Percentiles rank a stretch among this genome's conserved stretches.
Evolutionary conservation across 92 coral and sea anemone genomes (phyloP).

Genomic region (Meandrina meandrites): DNA sequence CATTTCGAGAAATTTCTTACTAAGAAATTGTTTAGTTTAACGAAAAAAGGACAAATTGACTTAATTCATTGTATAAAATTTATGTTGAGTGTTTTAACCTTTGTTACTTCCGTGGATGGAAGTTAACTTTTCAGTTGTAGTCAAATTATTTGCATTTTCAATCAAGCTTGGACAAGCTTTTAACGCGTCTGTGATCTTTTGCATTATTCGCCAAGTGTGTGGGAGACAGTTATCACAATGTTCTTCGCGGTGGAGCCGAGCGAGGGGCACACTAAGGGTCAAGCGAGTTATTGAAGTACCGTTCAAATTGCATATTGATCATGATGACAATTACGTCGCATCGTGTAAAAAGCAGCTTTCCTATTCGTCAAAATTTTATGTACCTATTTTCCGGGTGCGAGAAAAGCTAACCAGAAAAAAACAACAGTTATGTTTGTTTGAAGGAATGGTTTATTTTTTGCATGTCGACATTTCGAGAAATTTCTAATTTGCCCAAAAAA

Average conservation of each 20-base stretch:
- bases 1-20: too few species aligned
- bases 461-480: too few species aligned
- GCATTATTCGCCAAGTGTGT: background rate
- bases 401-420: too few species aligned
- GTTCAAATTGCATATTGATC: too few species aligned
- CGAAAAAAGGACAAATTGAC: background rate
- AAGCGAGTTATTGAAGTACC: background rate
- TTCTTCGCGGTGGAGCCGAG: background rate
- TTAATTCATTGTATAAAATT: background rate
- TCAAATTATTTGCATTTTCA: background rate
- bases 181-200: background rate
- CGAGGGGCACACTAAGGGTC: background rate
- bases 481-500: background rate
- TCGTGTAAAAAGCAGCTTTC: too few species aligned
- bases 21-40: background rate
- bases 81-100: background rate
- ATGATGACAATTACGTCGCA: background rate
- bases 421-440: too few species aligned
- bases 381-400: too few species aligned
- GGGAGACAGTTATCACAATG: background rate
- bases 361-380: too few species aligned
- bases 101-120: background rate
- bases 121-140: background rate
- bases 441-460: too few species aligned
- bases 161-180: constrained; percentile 13